Evolutionary conservation across 2,113 vertebrate species (phyloP).

Genomic region (Bubo scandiacus): DNA sequence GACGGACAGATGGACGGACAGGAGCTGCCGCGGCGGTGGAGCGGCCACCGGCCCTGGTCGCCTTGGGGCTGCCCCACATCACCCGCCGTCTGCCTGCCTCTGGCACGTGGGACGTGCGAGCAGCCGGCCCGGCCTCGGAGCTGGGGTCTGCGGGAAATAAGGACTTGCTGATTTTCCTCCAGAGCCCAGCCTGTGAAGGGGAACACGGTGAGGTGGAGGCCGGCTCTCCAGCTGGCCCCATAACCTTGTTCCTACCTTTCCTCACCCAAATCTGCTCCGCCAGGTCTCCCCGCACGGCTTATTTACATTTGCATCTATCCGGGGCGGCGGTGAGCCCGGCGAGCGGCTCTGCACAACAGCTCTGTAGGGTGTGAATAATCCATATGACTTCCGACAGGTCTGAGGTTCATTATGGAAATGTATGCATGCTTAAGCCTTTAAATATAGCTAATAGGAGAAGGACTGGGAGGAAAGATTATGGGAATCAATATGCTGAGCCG

Average conservation of each 20-base stretch:
- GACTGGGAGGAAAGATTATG: background rate
- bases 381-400: background rate
- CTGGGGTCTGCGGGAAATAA: background rate
- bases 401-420: slow-evolving; percentile 44
- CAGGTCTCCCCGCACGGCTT: background rate
- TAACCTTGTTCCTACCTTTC: slow-evolving; percentile 23
- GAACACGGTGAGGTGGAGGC: slow-evolving; percentile 7
- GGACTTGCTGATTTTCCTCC: background rate
- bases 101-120: accelerated
- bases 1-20: background rate
- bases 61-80: accelerated
- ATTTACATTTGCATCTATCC: background rate
- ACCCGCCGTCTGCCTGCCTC: background rate
- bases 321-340: accelerated
- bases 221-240: slow-evolving; percentile 2
- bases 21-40: background rate
- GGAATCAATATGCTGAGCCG: background rate
- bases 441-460: slow-evolving; percentile 11
- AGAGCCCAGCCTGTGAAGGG: slow-evolving; percentile 2
- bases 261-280: background rate
- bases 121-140: background rate
- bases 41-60: background rate
- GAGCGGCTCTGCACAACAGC: background rate
- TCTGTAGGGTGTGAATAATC: background rate
- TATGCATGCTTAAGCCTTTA: slow-evolving; percentile 9